Evolutionary conservation across 1,140 invertebrate genomes (phyloP).

Genomic region (Agrilus planipennis): DNA sequence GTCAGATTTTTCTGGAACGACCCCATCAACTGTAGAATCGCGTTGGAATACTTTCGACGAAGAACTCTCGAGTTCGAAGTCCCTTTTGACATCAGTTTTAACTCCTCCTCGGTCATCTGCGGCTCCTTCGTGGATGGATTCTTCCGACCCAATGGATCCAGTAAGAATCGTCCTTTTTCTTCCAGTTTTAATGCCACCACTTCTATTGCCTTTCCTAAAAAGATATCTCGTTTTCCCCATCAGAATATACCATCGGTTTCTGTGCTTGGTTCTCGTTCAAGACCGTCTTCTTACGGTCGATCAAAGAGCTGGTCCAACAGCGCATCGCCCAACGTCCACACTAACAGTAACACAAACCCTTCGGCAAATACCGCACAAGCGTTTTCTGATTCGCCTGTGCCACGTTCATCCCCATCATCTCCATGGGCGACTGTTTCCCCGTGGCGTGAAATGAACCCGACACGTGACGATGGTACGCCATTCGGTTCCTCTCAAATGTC

Average conservation of each 20-base stretch:
- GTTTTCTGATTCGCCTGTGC: slow-evolving; percentile 9
- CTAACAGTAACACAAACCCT: slow-evolving; percentile 4
- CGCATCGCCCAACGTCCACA: background rate
- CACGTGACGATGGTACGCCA: slow-evolving; percentile 4
- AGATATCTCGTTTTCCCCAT: too few relatives aligned
- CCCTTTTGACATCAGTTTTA: too few relatives aligned
- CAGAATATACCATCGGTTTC: too few relatives aligned
- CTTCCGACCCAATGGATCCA: too few relatives aligned
- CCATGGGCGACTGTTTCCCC: slow-evolving; percentile 33
- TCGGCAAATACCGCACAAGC: slow-evolving; percentile 3
- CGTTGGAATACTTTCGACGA: slow-evolving; percentile 28
- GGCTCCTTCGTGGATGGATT: too few relatives aligned
- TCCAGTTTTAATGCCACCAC: too few relatives aligned
- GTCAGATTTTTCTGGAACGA: slow-evolving; percentile 17
- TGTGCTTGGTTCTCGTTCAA: slow-evolving; percentile 27
- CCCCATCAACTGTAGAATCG: slow-evolving; percentile 26
- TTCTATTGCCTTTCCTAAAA: too few relatives aligned
- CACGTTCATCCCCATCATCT: slow-evolving; percentile 18
- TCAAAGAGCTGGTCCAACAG: slow-evolving; percentile 32
- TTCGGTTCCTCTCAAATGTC: too few relatives aligned
- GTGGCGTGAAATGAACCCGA: slow-evolving; percentile 18
- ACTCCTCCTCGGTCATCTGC: too few relatives aligned
- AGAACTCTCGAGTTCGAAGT: too few relatives aligned
- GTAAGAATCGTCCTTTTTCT: too few relatives aligned
- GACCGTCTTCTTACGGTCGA: slow-evolving; percentile 36